Conservation (phyloP, 2,888 invertebrate genomes). For the Mythimna lalbum region DNA sequence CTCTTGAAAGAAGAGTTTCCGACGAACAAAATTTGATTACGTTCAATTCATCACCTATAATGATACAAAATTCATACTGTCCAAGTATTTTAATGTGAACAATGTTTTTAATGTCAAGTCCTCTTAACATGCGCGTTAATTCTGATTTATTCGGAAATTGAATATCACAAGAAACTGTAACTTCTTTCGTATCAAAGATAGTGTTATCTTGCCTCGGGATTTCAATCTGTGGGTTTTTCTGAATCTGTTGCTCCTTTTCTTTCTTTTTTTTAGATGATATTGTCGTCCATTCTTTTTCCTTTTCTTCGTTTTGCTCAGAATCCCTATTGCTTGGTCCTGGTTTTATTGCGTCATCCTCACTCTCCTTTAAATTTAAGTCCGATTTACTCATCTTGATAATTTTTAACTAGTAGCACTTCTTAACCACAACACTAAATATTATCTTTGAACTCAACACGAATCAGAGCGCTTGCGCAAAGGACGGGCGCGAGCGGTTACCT, state of each 20-base stretch:
- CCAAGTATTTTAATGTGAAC: background rate
- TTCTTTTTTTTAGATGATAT: background rate
- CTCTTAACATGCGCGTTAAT: background rate
- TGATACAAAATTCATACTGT: background rate
- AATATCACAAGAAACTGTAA: background rate
- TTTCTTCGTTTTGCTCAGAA: background rate
- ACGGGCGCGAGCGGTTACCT: background rate
- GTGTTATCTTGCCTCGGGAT: background rate
- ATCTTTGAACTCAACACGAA: background rate
- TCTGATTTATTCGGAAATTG: background rate
- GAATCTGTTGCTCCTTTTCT: background rate
- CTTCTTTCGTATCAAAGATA: background rate
- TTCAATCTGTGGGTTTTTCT: background rate
- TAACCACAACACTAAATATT: background rate
- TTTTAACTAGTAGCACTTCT: background rate
- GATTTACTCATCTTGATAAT: slow-evolving; percentile 1
- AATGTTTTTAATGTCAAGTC: background rate
- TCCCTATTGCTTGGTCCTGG: background rate
- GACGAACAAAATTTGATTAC: background rate
- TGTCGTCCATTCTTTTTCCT: background rate
- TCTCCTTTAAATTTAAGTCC: background rate
- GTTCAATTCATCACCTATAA: background rate
- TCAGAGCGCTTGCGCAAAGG: background rate
- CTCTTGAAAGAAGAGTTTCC: background rate
- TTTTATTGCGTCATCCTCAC: background rate